Percentiles rank a stretch among this genome's conserved stretches.
phyloP scores from a whole-genome alignment of 2,888 invertebrate genomes.

The Drosophila affinis region DNA sequence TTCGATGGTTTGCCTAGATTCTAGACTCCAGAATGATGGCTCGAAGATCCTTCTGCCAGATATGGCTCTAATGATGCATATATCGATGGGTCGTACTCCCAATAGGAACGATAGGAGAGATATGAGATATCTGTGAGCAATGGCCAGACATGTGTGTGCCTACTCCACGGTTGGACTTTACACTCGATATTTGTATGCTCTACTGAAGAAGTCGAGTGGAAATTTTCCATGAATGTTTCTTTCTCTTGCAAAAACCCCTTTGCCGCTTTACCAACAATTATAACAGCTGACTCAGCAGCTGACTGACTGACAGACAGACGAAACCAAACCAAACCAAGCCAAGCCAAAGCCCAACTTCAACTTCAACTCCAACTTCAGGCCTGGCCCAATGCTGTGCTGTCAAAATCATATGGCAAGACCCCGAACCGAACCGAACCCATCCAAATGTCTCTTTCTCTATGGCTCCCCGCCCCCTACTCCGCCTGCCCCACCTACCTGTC shows the following conservation, averaged over 20 bases:
- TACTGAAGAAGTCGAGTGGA: constrained; percentile 26
- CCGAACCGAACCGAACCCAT: constrained; percentile 30
- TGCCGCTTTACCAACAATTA: constrained; percentile 71
- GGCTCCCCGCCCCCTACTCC: constrained; percentile 7
- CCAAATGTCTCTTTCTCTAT: constrained; percentile 23
- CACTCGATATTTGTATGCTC: constrained; percentile 8
- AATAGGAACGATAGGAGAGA: too few relatives aligned
- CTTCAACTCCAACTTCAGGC: constrained; percentile 21
- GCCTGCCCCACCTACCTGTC: too few relatives aligned
- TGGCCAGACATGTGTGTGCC: too few relatives aligned
- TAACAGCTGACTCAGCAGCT: constrained; percentile 69
- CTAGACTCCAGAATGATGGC: background rate
- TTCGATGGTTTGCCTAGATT: background rate
- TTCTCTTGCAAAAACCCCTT: constrained; percentile 65
- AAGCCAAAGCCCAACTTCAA: constrained; percentile 16
- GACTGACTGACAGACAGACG: constrained; percentile 14
- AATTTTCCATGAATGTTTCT: constrained; percentile 60
- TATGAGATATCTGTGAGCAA: too few relatives aligned
- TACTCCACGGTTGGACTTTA: too few relatives aligned
- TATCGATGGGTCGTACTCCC: too few relatives aligned
- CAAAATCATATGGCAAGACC: constrained; percentile 65
- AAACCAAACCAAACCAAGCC: constrained; percentile 32
- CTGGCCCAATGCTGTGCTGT: constrained; percentile 34
- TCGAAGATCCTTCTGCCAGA: background rate
- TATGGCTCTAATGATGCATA: too few relatives aligned